phyloP scores from a whole-genome alignment of 1,140 invertebrate genomes.

The Drosophila seguyi region DNA sequence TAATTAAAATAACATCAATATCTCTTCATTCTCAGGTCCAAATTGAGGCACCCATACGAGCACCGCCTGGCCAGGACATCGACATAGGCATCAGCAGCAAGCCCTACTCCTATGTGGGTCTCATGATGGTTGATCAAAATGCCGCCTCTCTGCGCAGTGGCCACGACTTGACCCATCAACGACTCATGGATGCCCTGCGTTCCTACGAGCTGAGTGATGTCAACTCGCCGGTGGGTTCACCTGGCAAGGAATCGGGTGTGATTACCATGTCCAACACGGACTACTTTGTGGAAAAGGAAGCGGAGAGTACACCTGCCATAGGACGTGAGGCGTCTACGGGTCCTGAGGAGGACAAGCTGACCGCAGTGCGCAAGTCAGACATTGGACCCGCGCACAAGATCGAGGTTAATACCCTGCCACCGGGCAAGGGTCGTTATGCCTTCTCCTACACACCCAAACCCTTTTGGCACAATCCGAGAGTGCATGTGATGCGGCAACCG shows the following conservation, averaged over 20 bases:
- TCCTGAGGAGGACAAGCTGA: constrained; percentile 71
- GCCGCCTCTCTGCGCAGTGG: constrained; percentile 90
- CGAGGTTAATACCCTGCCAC: constrained; percentile 90
- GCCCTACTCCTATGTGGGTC: constrained; percentile 94
- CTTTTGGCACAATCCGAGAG: constrained; percentile 91
- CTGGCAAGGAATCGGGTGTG: constrained; percentile 81
- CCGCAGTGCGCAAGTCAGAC: constrained; percentile 81
- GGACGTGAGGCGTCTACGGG: constrained; percentile 44
- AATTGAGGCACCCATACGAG: constrained; percentile 86
- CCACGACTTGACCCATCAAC: constrained; percentile 71
- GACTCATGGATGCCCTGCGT: constrained; percentile 84
- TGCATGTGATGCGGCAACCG: constrained; percentile 91
- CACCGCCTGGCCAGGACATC: constrained; percentile 90
- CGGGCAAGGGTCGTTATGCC: constrained; percentile 94
- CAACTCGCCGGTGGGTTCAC: constrained; percentile 75
- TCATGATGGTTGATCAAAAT: constrained; percentile 95
- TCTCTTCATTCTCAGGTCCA: constrained; percentile 45
- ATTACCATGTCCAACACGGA: constrained; percentile 82
- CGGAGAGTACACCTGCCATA: constrained; percentile 58
- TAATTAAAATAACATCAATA: no score
- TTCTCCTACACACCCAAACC: constrained; percentile 94
- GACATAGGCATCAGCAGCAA: constrained; percentile 91
- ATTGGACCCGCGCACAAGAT: constrained; percentile 84
- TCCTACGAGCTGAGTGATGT: constrained; percentile 83
- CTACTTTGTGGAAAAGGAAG: constrained; percentile 76